Evolutionary conservation across 2,113 vertebrate species (phyloP).

Genomic region (Protobothrops flavoviridis): DNA sequence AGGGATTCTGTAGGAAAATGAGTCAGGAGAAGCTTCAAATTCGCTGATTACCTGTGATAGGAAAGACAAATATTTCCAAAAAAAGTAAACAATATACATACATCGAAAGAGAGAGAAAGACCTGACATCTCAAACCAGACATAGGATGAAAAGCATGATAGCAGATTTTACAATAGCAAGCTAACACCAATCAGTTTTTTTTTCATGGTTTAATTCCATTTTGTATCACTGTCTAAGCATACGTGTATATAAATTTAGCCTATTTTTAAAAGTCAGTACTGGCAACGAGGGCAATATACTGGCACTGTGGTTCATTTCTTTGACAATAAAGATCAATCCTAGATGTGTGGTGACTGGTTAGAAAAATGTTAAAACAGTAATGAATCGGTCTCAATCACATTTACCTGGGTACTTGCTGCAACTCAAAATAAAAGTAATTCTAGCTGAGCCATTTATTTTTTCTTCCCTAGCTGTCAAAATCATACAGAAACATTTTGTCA

Average conservation of each 20-base stretch:
- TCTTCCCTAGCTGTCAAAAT: background rate
- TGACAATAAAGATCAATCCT: constrained; percentile 18
- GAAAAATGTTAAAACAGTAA: too few species aligned
- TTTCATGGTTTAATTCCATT: constrained; percentile 25
- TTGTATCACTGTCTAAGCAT: constrained; percentile 12
- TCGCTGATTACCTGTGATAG: constrained; percentile 93
- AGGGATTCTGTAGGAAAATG: constrained; percentile 92
- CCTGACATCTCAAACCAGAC: constrained; percentile 8
- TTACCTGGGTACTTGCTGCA: background rate
- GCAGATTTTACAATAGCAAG: constrained; percentile 5
- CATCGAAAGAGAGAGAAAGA: constrained; percentile 1
- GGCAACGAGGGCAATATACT: background rate
- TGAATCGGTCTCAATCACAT: background rate
- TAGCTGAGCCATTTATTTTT: background rate
- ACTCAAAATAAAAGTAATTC: background rate
- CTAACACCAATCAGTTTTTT: constrained; percentile 21
- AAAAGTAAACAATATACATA: constrained; percentile 49
- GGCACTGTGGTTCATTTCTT: background rate
- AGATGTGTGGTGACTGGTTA: background rate
- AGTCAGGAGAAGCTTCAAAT: constrained; percentile 95
- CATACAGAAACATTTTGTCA: background rate
- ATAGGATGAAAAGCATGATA: constrained; percentile 24
- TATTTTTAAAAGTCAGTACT: constrained; percentile 17
- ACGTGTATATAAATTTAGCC: background rate
- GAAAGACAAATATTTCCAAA: constrained; percentile 66